Conservation (phyloP, 2,113 vertebrate species). For the Heterocephalus glaber region DNA sequence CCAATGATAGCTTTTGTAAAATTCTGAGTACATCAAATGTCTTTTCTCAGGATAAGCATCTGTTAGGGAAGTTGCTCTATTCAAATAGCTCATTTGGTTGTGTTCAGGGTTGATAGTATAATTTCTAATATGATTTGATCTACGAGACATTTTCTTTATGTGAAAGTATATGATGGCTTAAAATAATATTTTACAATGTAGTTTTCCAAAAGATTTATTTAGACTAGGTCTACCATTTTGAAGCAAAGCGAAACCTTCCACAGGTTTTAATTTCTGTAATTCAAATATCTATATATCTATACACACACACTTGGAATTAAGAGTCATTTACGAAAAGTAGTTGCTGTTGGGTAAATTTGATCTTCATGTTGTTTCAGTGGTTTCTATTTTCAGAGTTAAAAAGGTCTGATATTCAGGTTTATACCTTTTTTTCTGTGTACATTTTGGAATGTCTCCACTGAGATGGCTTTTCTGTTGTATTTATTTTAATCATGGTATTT, state of each 20-base stretch:
- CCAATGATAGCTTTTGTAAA: background rate
- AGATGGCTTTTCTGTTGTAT: background rate
- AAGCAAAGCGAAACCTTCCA: background rate
- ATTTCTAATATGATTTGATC: conserved; percentile 25
- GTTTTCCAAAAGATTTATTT: conserved; percentile 17
- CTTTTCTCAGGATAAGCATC: background rate
- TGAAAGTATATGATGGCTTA: background rate
- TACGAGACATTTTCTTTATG: background rate
- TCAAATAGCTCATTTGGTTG: background rate
- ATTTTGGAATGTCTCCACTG: background rate
- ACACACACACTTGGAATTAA: background rate
- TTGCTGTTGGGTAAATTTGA: background rate
- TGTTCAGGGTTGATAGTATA: conserved; percentile 5
- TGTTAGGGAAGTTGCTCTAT: background rate
- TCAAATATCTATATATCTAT: background rate
- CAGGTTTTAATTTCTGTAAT: background rate
- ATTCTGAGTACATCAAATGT: background rate
- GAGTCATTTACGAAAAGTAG: background rate
- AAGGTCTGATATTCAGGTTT: background rate
- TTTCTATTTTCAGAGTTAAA: background rate
- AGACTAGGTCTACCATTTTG: background rate
- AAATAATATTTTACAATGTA: background rate
- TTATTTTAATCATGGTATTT: background rate
- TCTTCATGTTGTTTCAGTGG: background rate
- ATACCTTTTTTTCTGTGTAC: background rate